Percentiles rank a stretch among this genome's conserved stretches.
Evolutionary conservation across 2,797 vertebrate genomes (phyloP).

Genomic region (Synaphobranchus kaupii): DNA sequence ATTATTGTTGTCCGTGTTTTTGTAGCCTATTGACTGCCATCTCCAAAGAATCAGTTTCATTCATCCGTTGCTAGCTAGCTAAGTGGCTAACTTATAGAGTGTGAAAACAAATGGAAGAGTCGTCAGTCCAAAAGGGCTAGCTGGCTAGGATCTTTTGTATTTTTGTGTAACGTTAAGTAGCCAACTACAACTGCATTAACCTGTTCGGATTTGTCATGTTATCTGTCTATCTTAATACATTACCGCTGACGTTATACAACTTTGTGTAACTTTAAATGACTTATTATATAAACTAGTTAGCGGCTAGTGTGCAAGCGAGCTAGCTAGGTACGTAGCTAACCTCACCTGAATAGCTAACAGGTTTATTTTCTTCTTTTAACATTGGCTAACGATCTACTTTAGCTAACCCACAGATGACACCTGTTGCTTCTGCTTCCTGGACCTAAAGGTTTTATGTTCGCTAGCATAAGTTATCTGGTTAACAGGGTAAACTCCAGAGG

Average conservation of each 20-base stretch:
- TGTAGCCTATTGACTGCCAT: not conserved
- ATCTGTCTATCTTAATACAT: not conserved
- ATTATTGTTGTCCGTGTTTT: not conserved
- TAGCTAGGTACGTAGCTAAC: not conserved
- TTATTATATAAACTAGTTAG: not conserved
- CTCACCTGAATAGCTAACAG: not conserved
- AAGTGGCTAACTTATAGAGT: not conserved
- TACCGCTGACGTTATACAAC: not conserved
- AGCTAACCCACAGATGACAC: slow-evolving; percentile 58
- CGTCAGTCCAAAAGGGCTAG: not conserved
- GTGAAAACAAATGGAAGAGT: not conserved
- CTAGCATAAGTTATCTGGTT: not conserved
- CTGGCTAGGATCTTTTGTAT: not conserved
- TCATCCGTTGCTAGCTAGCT: not conserved
- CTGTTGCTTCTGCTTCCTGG: slow-evolving; percentile 62
- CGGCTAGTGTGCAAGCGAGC: not conserved
- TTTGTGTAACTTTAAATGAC: not conserved
- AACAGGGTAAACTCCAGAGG: not conserved
- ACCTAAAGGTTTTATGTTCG: not conserved
- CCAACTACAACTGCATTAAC: not conserved
- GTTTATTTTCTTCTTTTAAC: not conserved
- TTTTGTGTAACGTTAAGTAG: not conserved
- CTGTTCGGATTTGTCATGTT: not conserved
- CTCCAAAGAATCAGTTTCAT: not conserved
- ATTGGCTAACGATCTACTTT: not conserved